Conservation (phyloP, 1,140 invertebrate genomes). For the Magallana gigas region DNA sequence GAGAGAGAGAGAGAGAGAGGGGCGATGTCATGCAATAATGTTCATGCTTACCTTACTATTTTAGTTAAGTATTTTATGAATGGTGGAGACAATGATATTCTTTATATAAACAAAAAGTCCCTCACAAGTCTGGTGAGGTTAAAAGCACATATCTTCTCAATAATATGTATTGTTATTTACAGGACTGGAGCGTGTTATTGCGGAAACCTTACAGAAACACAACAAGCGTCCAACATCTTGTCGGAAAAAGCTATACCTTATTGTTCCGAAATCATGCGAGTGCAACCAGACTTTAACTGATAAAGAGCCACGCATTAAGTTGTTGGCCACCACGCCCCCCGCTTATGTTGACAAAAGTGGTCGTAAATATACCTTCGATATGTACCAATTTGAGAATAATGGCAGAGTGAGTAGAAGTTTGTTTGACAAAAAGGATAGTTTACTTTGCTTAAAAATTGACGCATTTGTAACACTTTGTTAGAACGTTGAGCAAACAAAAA, state of each 20-base stretch:
- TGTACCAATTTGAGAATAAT: neutral
- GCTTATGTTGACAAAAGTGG: neutral
- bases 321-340: neutral
- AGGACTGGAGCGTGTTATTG: neutral
- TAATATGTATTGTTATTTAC: neutral
- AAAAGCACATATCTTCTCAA: too few relatives aligned
- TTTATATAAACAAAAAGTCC: too few relatives aligned
- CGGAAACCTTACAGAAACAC: neutral
- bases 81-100: too few relatives aligned
- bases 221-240: neutral
- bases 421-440: too few relatives aligned
- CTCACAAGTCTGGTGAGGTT: too few relatives aligned
- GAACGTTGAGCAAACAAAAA: too few relatives aligned
- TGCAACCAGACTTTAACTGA: neutral
- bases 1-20: too few relatives aligned
- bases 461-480: too few relatives aligned
- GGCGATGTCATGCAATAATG: too few relatives aligned
- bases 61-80: too few relatives aligned
- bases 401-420: neutral
- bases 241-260: constrained; percentile 5
- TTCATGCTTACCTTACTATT: too few relatives aligned
- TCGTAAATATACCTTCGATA: neutral
- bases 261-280: neutral
- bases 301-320: neutral
- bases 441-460: too few relatives aligned